Evolutionary conservation across 2,113 vertebrate species (phyloP), one percentile per base, ranked within the genome.

Genomic region (Mesocricetus auratus): DNA sequence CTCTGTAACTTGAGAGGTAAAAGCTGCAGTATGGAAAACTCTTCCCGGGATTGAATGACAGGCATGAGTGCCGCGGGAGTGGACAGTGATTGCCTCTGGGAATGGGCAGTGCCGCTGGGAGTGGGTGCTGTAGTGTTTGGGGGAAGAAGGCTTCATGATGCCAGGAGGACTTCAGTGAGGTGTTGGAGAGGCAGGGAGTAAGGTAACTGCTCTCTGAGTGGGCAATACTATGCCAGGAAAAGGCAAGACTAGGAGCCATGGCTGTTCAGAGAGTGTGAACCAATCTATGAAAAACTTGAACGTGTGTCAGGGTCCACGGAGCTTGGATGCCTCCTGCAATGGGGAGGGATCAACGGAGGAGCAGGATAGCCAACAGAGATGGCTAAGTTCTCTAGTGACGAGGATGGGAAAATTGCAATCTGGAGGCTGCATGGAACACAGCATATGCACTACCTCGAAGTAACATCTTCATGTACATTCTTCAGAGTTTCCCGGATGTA

Each of bases 391-490:
- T n/a, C n/a, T n/a, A n/a, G n/a, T n/a, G n/a, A n/a, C n/a, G n/a
- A n/a, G n/a, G n/a, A n/a, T n/a, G n/a, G n/a, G n/a, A n/a, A n/a
- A n/a, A n/a, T n/a, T 88, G 60, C 7, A 29, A 4, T 39, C 45
- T 60, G 24, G 71, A 47, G 58, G 82, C 77, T 71, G n/a, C 19
- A 2, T 0, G 62, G 36, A 33, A 64, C n/a, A 7, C 22, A 77
- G 47, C 9, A 7, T 39, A 53, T 24, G 50, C 31, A 68, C 47
- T 77, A 95, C 99, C 98, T 99, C 74, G 97, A 97, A 77, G 93
- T 93, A 89, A 99, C 99, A 24, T 99, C 99, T 33, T 99, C 98
- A 0, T 99, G 99, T 56, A 99, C 97, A 39, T 60, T 98, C 81
- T 97, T 95, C 97, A 99, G 93, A 50, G 99, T 99, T 82, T 99